A percentile compares a stretch with the other conserved stretches of the same genome.
Conservation (phyloP, 2,797 vertebrate species). For the Anabas testudineus region DNA sequence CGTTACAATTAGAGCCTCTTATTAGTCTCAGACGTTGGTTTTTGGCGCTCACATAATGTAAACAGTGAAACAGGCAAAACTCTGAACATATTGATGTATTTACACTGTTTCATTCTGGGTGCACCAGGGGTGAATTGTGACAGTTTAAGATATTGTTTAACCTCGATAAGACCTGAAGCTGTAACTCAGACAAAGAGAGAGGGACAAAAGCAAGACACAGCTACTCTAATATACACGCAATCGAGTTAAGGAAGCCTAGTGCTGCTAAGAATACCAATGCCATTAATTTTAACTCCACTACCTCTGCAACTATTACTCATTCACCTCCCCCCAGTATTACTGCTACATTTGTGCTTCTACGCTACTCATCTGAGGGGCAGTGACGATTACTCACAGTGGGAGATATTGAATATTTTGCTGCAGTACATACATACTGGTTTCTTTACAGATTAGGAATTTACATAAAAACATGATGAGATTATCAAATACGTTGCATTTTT, state of each 20-base stretch:
- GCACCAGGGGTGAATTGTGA: neutral
- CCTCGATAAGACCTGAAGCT: constrained; percentile 5
- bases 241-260: neutral
- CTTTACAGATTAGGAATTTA: too few species aligned
- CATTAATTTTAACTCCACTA: neutral
- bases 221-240: neutral
- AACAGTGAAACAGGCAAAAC: neutral
- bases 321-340: neutral
- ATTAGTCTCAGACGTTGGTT: neutral
- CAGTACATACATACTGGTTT: too few species aligned
- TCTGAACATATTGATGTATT: neutral
- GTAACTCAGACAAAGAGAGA: neutral
- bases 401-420: too few species aligned
- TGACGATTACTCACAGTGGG: neutral
- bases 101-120: neutral
- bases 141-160: constrained; percentile 3
- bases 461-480: too few species aligned
- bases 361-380: neutral
- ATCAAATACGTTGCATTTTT: too few species aligned
- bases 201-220: neutral
- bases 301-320: neutral
- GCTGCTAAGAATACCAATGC: neutral
- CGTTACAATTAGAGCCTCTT: neutral
- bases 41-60: neutral
- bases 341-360: neutral